Base-by-base conservation (phyloP, 2,888 invertebrate genomes). In the Chloroclystis v-ata region DNA sequence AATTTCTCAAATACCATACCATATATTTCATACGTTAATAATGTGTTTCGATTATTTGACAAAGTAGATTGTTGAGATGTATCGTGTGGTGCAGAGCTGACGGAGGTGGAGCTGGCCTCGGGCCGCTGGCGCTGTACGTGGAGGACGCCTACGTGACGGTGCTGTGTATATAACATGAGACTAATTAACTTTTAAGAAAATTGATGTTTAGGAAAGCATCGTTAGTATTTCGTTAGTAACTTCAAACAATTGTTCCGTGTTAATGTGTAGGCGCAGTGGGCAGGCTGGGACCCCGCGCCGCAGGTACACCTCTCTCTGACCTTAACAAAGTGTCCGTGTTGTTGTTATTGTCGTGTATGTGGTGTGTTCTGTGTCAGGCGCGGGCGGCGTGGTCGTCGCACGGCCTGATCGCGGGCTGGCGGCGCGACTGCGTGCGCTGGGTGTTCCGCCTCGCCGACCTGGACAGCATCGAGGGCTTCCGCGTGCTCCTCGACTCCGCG, bases 241-340 rank as follows among this genome's bases (percentile, higher is more conserved):
- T n/a, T n/a, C n/a, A n/a, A n/a, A n/a, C n/a, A n/a, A n/a, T n/a
- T n/a, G n/a, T n/a, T n/a, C n/a, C n/a, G n/a, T n/a, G n/a, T n/a
- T n/a, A n/a, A n/a, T n/a, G n/a, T n/a, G n/a, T 78, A 90, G 97
- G 97, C 24, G 98, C 97, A 2, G 93, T 98, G 1, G 98, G 97
- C 2, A 1, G 96, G 96, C 3, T 96, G 96, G 92, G 93, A 94
- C 69, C 85, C 90, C 0, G 78, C 73, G 25, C 85, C 83, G 0
- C 75, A 80, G 75, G 87, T 81, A 25, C 16, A n/a, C 10, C 5
- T n/a, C 10, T 10, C n/a, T 28, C n/a, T 28, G 10, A 10, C 28
- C n/a, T n/a, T n/a, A n/a, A n/a, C n/a, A n/a, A n/a, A n/a, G n/a
- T n/a, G n/a, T n/a, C n/a, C n/a, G n/a, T n/a, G n/a, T n/a, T n/a